Evolutionary conservation across 2,797 vertebrate genomes (phyloP).

Genomic region (Oceanodroma leucorhoa): DNA sequence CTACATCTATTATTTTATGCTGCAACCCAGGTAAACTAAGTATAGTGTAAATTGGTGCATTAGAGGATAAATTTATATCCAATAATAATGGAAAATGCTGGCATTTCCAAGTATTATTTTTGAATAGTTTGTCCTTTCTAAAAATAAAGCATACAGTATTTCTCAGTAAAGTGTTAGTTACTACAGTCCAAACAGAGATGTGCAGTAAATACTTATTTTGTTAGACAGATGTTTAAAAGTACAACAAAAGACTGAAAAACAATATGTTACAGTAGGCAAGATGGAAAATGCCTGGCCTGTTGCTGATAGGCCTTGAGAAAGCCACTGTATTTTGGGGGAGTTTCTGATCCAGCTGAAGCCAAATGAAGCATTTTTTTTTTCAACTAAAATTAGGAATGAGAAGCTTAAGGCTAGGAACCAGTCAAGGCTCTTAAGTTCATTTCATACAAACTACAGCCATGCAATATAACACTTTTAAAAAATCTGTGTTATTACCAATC

Average conservation of each 20-base stretch:
- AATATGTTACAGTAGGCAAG: background rate
- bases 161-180: constrained; percentile 39
- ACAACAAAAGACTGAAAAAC: constrained; percentile 25
- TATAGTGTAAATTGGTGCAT: constrained; percentile 56
- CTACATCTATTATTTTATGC: constrained; percentile 61
- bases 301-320: background rate
- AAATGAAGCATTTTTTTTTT: background rate
- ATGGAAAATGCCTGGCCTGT: background rate
- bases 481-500: background rate
- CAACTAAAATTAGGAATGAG: background rate
- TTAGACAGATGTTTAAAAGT: constrained; percentile 42
- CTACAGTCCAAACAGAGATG: constrained; percentile 46
- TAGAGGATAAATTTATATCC: constrained; percentile 59
- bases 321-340: background rate
- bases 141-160: constrained; percentile 58
- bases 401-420: background rate
- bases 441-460: background rate
- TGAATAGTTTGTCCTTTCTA: constrained; percentile 57
- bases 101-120: constrained; percentile 59
- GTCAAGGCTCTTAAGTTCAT: background rate
- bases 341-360: background rate
- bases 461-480: background rate
- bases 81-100: constrained; percentile 54
- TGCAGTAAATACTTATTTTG: constrained; percentile 45
- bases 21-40: constrained; percentile 57